Base-by-base conservation (phyloP, 2,113 vertebrate genomes). In the Pyrgilauda ruficollis region DNA sequence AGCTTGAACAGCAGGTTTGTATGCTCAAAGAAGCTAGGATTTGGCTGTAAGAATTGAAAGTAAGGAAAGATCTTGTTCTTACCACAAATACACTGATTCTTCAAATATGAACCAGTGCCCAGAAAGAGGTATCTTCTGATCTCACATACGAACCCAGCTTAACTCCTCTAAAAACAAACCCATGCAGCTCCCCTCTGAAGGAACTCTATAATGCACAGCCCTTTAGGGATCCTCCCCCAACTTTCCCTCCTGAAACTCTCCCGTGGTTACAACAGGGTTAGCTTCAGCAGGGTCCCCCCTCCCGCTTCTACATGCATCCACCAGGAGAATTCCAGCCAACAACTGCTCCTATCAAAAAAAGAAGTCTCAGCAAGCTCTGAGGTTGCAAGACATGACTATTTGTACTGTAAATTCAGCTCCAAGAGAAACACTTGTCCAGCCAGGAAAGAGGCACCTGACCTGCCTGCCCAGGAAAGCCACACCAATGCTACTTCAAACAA, bases 391-490 rank as follows among this genome's bases (percentile, higher is more conserved):
- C 73, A 49, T 0, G 14, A 92, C 67, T 88, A 92, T 90, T 75
- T 96, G 93, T 79, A 78, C 62, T 93, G 73, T 67, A 87, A 92
- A 93, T 61, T 68, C 31, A 14, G 86, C 53, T 96, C 94, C 92
- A 95, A 92, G 76, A 95, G 66, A 80, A 94, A 96, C 76, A 89
- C 49, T 87, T 41, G 56, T 68, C 79, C 90, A 75, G 86, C 93
- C 93, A 96, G 92, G 73, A 94, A 90, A 92, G 81, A 94, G 91
- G 87, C 94, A 95, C 91, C 94, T 93, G 88, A 89, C 77, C 69
- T 73, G 56, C 69, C 53, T 61, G 62, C 63, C 88, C 78, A 93
- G 76, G 88, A 92, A 96, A 96, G 91, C 88, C 94, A 96, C 73
- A 92, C 63, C 84, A 94, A 89, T 52, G 35, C 47, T 69, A 91